Conservation (phyloP, 2,797 vertebrate species). For the Lacerta agilis region DNA sequence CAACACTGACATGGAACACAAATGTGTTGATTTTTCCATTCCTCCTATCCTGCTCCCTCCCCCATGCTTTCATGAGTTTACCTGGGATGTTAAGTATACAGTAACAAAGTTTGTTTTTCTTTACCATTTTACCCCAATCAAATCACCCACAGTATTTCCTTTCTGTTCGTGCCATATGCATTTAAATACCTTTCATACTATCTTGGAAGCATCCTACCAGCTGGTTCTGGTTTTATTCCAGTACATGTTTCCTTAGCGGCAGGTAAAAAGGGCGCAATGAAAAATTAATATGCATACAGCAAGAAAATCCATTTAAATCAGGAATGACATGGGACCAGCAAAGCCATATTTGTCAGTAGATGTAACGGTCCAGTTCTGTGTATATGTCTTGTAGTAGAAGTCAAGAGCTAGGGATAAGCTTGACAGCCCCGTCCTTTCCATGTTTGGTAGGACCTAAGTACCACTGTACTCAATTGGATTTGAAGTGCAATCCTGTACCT, state of each 20-base stretch:
- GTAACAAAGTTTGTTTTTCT: too few relatives aligned
- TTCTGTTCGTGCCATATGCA: background rate
- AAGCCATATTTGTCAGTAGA: background rate
- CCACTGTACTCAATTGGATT: background rate
- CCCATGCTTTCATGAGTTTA: too few relatives aligned
- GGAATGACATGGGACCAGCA: background rate
- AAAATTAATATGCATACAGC: background rate
- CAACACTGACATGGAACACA: too few relatives aligned
- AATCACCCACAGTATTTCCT: too few relatives aligned
- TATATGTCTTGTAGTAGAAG: background rate
- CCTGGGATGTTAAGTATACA: too few relatives aligned
- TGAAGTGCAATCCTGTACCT: too few relatives aligned
- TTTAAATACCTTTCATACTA: background rate
- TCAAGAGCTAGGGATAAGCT: background rate
- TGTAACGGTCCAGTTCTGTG: background rate
- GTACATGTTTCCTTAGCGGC: background rate
- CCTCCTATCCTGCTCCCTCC: too few relatives aligned
- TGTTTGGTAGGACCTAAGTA: background rate
- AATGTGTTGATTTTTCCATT: too few relatives aligned
- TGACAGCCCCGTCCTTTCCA: background rate
- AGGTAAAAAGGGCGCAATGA: background rate
- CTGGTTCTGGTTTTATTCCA: background rate
- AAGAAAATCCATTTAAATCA: background rate
- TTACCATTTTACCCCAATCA: too few relatives aligned
- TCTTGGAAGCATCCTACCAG: background rate